These are phyloP conservation scores for Aphaenogaster rudis DNA, from an alignment of 1,140 invertebrate species.

Conservation along the genomic window DNA sequence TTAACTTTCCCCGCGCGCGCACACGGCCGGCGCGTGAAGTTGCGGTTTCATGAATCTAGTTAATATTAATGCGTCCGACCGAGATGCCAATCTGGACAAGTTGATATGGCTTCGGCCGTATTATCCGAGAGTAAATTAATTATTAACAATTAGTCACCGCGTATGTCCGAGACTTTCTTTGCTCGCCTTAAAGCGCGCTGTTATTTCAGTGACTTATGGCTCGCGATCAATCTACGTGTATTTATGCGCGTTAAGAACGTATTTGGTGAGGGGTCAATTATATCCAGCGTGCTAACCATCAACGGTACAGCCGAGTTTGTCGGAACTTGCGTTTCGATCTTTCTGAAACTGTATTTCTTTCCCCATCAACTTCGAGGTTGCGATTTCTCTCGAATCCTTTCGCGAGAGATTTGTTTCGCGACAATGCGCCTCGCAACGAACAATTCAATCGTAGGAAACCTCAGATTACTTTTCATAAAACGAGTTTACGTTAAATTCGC, in stretches of 20 bases:
- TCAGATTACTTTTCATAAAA: neutral
- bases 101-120: conserved; percentile 43
- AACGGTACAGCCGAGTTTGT: neutral
- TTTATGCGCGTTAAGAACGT: conserved; percentile 1
- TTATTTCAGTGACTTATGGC: conserved; percentile 37
- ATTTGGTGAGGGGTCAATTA: conserved; percentile 28
- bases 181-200: neutral
- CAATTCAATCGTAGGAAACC: neutral
- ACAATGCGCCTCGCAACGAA: neutral
- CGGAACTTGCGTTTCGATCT: neutral
- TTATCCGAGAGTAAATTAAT: conserved; percentile 49
- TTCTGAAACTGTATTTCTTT: neutral
- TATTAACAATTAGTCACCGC: conserved; percentile 53
- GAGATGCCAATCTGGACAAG: conserved; percentile 60
- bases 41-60: conserved; percentile 54
- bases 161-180: conserved; percentile 28
- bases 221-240: conserved; percentile 34
- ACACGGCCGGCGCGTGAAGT: conserved; percentile 37
- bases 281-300: neutral
- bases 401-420: neutral
- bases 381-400: neutral
- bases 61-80: conserved; percentile 61
- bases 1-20: conserved; percentile 31
- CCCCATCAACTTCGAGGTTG: neutral
- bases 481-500: neutral